phyloP scores from a whole-genome alignment of 2,888 invertebrate species.

The Monochamus alternatus region DNA sequence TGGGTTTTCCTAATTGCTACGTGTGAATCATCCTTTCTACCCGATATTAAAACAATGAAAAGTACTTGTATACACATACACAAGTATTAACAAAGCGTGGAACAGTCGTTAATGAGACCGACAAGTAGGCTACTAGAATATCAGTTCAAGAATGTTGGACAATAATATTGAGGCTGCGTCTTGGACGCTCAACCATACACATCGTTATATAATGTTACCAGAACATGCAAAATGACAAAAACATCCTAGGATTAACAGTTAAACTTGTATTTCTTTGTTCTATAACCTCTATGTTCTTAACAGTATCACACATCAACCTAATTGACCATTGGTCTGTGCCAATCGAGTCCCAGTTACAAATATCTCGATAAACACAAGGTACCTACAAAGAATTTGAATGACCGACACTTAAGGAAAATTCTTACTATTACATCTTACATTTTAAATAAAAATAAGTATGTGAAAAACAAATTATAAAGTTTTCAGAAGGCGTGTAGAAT shows the following conservation, averaged over 20 bases:
- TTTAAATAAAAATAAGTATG: slow-evolving; percentile 12
- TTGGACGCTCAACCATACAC: slow-evolving; percentile 41
- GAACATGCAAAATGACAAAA: slow-evolving; percentile 23
- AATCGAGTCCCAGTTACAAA: slow-evolving; percentile 47
- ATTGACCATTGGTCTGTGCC: slow-evolving; percentile 29
- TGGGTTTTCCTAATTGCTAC: slow-evolving; percentile 49
- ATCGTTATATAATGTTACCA: slow-evolving; percentile 55
- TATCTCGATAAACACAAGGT: slow-evolving; percentile 44
- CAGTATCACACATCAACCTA: slow-evolving; percentile 18
- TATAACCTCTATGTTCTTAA: slow-evolving; percentile 23
- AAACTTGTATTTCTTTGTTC: slow-evolving; percentile 35
- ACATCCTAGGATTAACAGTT: slow-evolving; percentile 25
- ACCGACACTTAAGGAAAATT: slow-evolving; percentile 29
- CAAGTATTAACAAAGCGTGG: slow-evolving; percentile 20
- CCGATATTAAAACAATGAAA: slow-evolving; percentile 48
- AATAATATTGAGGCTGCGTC: slow-evolving; percentile 42
- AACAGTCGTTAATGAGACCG: slow-evolving; percentile 38
- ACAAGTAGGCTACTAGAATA: slow-evolving; percentile 69
- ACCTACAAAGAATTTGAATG: slow-evolving; percentile 1
- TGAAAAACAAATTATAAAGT: neutral
- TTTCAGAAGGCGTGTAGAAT: neutral
- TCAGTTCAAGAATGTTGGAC: slow-evolving; percentile 57
- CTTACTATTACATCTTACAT: neutral
- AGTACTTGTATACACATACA: slow-evolving; percentile 12
- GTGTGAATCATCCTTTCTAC: slow-evolving; percentile 46